phyloP scores from a whole-genome alignment of 2,113 vertebrate genomes.

The Tiliqua scincoides region DNA sequence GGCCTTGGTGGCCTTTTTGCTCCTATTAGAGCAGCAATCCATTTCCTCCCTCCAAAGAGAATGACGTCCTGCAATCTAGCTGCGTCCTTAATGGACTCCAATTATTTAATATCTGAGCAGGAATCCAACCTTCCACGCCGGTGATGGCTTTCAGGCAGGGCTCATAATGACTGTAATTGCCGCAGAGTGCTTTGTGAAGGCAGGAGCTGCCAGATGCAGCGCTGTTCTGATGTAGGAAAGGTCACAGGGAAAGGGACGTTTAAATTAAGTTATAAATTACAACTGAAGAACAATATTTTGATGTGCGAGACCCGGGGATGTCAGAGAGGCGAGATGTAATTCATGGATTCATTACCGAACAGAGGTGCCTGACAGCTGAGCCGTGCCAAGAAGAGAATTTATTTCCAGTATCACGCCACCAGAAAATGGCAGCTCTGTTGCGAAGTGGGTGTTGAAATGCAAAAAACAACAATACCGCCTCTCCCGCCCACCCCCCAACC shows the following conservation, averaged over 20 bases:
- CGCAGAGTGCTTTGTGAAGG: constrained; percentile 66
- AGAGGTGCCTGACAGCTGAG: constrained; percentile 83
- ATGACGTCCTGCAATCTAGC: constrained; percentile 44
- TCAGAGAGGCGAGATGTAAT: constrained; percentile 81
- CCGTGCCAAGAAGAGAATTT: constrained; percentile 79
- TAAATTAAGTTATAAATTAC: constrained; percentile 87
- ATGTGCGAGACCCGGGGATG: constrained; percentile 80
- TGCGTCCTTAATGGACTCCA: constrained; percentile 54
- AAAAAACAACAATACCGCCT: not conserved
- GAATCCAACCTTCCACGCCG: constrained; percentile 33
- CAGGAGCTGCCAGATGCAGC: constrained; percentile 70
- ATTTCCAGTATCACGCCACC: constrained; percentile 72
- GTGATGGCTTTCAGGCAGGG: constrained; percentile 50
- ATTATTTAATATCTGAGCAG: constrained; percentile 61
- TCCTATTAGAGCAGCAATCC: constrained; percentile 18
- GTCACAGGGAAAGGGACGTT: constrained; percentile 79
- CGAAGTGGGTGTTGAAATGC: constrained; percentile 48
- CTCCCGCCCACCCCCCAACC: not conserved
- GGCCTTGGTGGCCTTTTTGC: constrained; percentile 10
- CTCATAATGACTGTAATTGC: constrained; percentile 73
- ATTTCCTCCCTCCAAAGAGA: not conserved
- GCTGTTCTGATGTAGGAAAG: constrained; percentile 74
- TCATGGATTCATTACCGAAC: constrained; percentile 83
- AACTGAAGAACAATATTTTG: constrained; percentile 84
- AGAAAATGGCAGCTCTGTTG: constrained; percentile 74